These are phyloP conservation scores for Lithobates sylvaticus DNA, from an alignment of 2,797 vertebrate genomes.

Conservation along the genomic window DNA sequence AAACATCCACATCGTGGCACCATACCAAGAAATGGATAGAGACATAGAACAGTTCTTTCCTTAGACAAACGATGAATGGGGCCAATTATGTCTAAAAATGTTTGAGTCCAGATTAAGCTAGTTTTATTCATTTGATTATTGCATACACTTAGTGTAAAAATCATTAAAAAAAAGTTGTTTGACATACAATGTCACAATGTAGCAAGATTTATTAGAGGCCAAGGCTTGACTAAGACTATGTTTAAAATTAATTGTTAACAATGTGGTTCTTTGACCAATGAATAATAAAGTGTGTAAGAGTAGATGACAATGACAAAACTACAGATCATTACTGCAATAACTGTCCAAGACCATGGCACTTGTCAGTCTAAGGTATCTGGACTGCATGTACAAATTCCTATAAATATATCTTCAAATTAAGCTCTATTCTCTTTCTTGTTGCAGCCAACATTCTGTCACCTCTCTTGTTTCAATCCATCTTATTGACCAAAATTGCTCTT, in stretches of 20 bases:
- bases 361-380: background rate
- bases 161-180: background rate
- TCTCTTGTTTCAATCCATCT: background rate
- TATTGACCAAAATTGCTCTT: conserved; percentile 1
- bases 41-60: background rate
- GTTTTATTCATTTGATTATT: background rate
- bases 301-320: background rate
- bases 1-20: too few species aligned
- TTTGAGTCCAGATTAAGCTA: background rate
- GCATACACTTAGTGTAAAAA: background rate
- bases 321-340: background rate
- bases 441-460: background rate
- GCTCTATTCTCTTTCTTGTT: background rate
- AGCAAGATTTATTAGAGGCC: background rate
- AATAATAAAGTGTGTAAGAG: background rate
- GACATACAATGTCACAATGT: background rate
- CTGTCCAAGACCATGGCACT: background rate
- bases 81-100: background rate
- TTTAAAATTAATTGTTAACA: background rate
- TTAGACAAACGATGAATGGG: background rate
- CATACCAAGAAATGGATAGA: too few species aligned
- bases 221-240: background rate
- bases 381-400: background rate
- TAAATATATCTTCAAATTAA: background rate
- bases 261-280: background rate